A percentile compares a stretch with the other conserved stretches of the same genome.
Conservation (phyloP, 2,797 vertebrate genomes). For the Schizothorax lantsangensis region DNA sequence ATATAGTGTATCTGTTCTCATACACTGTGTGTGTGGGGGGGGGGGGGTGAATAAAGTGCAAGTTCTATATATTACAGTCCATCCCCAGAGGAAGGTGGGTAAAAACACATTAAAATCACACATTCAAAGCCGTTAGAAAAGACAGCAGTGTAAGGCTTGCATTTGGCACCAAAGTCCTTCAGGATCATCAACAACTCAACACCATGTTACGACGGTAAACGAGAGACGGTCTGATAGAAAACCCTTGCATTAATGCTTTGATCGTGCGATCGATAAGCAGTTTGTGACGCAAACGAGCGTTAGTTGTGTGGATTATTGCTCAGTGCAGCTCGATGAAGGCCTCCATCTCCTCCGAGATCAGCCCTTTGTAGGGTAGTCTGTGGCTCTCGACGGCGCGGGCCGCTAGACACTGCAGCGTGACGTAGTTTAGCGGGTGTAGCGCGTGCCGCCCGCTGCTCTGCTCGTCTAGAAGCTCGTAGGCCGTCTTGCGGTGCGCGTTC, state of each 20-base stretch:
- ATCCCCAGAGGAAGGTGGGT: constrained; percentile 32
- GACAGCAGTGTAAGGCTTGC: constrained; percentile 21
- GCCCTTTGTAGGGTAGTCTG: constrained; percentile 94
- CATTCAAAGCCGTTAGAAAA: constrained; percentile 9
- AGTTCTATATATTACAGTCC: constrained; percentile 30
- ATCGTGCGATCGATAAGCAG: constrained; percentile 17
- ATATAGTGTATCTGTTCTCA: constrained; percentile 35
- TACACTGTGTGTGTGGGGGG: neutral
- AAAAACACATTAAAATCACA: constrained; percentile 10
- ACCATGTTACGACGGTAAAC: neutral
- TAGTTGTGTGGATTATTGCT: constrained; percentile 71
- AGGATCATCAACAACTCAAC: neutral
- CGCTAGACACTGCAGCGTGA: constrained; percentile 97
- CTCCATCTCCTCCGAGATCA: constrained; percentile 94
- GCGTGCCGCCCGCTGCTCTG: constrained; percentile 85
- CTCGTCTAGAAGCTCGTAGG: constrained; percentile 91
- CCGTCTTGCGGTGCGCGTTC: constrained; percentile 90
- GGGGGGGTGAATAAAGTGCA: constrained; percentile 52
- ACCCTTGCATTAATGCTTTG: neutral
- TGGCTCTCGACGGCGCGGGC: constrained; percentile 91
- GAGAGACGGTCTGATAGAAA: neutral
- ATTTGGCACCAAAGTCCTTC: constrained; percentile 43
- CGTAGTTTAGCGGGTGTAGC: constrained; percentile 89
- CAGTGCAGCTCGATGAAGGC: constrained; percentile 96
- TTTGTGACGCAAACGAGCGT: constrained; percentile 5